Conservation (phyloP, 2,888 invertebrate genomes). For the Crematogaster levior region DNA sequence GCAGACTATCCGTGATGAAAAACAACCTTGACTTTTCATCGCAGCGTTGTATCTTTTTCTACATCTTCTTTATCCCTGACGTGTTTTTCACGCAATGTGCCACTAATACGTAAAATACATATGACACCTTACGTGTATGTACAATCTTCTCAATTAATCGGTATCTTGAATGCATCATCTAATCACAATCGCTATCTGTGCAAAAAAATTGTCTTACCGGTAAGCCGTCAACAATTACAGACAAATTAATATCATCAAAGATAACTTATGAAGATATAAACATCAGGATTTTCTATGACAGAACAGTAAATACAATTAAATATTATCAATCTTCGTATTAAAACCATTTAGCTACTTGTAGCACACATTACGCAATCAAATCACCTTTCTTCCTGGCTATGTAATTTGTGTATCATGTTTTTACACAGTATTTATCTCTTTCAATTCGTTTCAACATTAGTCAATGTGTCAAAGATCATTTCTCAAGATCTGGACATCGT, state of each 20-base stretch:
- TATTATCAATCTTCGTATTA: background rate
- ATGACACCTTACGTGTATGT: background rate
- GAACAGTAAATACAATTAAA: background rate
- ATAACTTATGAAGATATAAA: background rate
- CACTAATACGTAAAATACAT: background rate
- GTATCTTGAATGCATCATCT: background rate
- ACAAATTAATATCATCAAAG: background rate
- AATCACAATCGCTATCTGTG: constrained; percentile 1
- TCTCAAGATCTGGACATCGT: background rate
- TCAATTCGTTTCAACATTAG: background rate
- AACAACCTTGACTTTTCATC: constrained; percentile 45
- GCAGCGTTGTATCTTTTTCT: background rate
- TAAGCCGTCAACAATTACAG: background rate
- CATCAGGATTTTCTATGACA: background rate
- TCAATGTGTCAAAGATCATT: background rate
- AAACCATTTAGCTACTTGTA: background rate
- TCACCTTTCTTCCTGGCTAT: background rate
- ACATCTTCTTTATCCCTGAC: background rate
- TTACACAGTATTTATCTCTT: background rate
- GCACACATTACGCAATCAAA: background rate
- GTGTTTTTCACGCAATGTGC: background rate
- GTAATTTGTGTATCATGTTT: background rate
- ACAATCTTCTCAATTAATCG: background rate
- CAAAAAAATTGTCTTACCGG: background rate
- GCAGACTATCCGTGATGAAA: constrained; percentile 1